phyloP scores from a whole-genome alignment of 2,888 invertebrate species.

The Encarsia formosa region DNA sequence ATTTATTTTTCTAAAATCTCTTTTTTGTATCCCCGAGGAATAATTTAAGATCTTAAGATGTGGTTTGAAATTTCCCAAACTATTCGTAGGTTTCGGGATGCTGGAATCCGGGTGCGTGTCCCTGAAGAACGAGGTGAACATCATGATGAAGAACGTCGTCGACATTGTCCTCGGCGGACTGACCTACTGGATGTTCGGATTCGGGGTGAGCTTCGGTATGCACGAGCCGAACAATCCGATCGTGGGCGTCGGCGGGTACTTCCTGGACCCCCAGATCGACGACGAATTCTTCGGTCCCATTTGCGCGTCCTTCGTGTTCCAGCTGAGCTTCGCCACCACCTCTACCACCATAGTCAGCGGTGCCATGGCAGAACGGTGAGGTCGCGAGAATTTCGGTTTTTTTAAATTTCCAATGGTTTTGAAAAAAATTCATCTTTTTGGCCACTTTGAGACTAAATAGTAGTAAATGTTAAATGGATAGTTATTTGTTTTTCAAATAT shows the following conservation, averaged over 20 bases:
- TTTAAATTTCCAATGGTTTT: too few relatives aligned
- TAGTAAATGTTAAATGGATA: too few relatives aligned
- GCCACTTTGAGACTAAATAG: too few relatives aligned
- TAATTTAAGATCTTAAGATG: too few relatives aligned
- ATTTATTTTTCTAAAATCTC: too few relatives aligned
- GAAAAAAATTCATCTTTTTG: not conserved
- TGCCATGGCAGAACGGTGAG: slow-evolving; percentile 91
- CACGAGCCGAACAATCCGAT: slow-evolving; percentile 71
- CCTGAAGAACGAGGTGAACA: slow-evolving; percentile 90
- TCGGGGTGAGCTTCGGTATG: slow-evolving; percentile 83
- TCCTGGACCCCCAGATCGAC: slow-evolving; percentile 67
- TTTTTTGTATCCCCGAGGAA: too few relatives aligned
- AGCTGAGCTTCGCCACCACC: slow-evolving; percentile 84
- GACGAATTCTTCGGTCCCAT: slow-evolving; percentile 79
- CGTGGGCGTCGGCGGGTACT: slow-evolving; percentile 75
- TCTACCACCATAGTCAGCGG: slow-evolving; percentile 91
- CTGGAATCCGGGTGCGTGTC: slow-evolving; percentile 90
- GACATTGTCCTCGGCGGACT: slow-evolving; percentile 89
- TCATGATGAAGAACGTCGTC: slow-evolving; percentile 95
- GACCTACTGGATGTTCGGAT: slow-evolving; percentile 94
- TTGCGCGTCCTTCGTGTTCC: slow-evolving; percentile 86
- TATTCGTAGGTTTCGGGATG: slow-evolving; percentile 92
- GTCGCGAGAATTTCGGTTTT: too few relatives aligned
- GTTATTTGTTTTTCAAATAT: too few relatives aligned
- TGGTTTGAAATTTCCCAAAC: too few relatives aligned